Evolutionary conservation across 2,797 vertebrate genomes (phyloP), one percentile per base, ranked within the genome.

Genomic region (Emydoidea blandingii): DNA sequence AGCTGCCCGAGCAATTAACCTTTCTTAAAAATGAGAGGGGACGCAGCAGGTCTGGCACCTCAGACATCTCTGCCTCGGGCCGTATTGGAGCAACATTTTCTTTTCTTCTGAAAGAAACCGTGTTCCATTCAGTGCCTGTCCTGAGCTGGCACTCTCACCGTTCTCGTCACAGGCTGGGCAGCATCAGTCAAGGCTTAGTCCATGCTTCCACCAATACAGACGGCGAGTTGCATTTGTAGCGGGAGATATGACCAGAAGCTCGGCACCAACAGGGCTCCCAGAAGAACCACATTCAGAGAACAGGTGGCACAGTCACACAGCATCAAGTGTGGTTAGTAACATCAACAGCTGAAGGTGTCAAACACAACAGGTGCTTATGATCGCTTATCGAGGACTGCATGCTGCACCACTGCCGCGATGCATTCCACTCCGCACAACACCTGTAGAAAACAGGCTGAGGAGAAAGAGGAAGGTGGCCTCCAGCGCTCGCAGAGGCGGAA

Each of bases 31-130:
- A 88, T 2, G 9, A 87, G 4, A 93, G 31, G 74, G 94, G 85
- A 90, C 34, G 49, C 15, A 88, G 86, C 19, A 87, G 72, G 80
- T 90, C 80, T 93, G 83, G 92, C 74, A 92, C 78, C 37, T 76
- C 74, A 6, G 1, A 68, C 57, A 53, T 84, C 41, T 92, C 56
- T 94, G 83, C 90, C 93, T 93, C 93, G 96, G 53, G 86, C 88
- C 88, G 50, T 79, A 93, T 37, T 87, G 85, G 83, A 97, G 59
- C 44, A 96, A 93, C 37, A 62, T 88, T 82, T 97, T 85, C 57
- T 96, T 96, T 94, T 19, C 80, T 25, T 3, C 0, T 65, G 87
- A 81, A 94, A 95, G 95, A 94, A 95, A 88, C 47, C 23, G 56
- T 80, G 29, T 91, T 91, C 59, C 47, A 53, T 84, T 83, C 88